Percentiles rank a stretch among this genome's conserved stretches.
Conservation (phyloP, 2,888 invertebrate species). For the Hymenopus coronatus region DNA sequence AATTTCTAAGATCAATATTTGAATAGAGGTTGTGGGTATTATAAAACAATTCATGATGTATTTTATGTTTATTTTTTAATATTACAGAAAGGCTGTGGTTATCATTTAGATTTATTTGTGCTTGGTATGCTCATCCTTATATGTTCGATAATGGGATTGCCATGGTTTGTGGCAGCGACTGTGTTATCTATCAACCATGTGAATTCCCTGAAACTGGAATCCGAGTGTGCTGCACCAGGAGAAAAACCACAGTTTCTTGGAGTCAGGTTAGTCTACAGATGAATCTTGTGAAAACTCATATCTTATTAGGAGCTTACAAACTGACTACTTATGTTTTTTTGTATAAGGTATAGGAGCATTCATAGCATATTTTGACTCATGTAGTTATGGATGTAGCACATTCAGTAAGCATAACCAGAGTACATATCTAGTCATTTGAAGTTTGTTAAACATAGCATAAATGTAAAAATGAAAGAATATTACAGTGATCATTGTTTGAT, state of each 20-base stretch:
- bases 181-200: conserved; percentile 97
- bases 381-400: too few relatives aligned
- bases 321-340: too few relatives aligned
- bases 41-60: neutral
- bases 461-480: too few relatives aligned
- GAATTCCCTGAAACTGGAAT: conserved; percentile 91
- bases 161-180: conserved; percentile 97
- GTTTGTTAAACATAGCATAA: too few relatives aligned
- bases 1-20: too few relatives aligned
- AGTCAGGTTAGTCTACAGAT: conserved; percentile 56
- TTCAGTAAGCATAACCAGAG: too few relatives aligned
- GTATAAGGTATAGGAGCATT: too few relatives aligned
- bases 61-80: neutral
- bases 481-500: too few relatives aligned
- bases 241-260: conserved; percentile 96
- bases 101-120: conserved; percentile 91
- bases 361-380: too few relatives aligned
- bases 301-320: neutral
- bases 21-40: neutral
- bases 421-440: too few relatives aligned
- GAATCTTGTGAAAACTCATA: neutral
- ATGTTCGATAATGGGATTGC: conserved; percentile 89
- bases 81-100: conserved; percentile 86
- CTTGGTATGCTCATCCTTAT: conserved; percentile 83
- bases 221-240: conserved; percentile 95